Base-by-base conservation (phyloP, 2,888 invertebrate genomes). In the Sinelater perroti region DNA sequence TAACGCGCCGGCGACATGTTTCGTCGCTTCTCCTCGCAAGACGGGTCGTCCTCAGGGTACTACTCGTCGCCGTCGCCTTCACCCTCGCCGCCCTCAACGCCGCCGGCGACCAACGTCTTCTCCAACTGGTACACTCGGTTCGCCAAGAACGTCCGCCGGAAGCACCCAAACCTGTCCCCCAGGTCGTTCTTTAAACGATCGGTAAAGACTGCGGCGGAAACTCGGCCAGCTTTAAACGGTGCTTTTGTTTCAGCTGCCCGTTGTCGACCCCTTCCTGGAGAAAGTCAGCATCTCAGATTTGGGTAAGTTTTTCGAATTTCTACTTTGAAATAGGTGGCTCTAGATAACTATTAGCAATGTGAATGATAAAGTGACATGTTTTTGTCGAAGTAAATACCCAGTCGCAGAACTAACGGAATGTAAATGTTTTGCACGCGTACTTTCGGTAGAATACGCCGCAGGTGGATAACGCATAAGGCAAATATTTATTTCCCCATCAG, bases 251-350 rank as follows among this genome's bases (percentile, higher is more conserved):
- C 86, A 95, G 94, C 82, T 94, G 72, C 94, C 94, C 57, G 92
- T 92, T 47, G 93, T 91, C 45, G 94, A 94, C 81, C 94, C 94
- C 38, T 95, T 94, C 81, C 79, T 95, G 81, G 94, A 93, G 79
- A 94, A 93, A 84, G 89, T 89, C 69, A 87, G 85, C 75, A 79
- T 88, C 67, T 87, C 87, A 44, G 89, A 90, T 82, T 83, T 89
- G 70, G 89, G 89, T 91, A 78, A 88, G 89, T 84, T 52, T 6
- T 17, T 24, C n/a, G n/a, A n/a, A n/a, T n/a, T n/a, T n/a, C n/a
- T n/a, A n/a, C n/a, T n/a, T n/a, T n/a, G n/a, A n/a, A n/a, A n/a
- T n/a, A n/a, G n/a, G n/a, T n/a, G n/a, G n/a, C n/a, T n/a, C n/a
- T n/a, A n/a, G n/a, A n/a, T n/a, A n/a, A n/a, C n/a, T n/a, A n/a